A percentile compares a stretch with the other conserved stretches of the same genome.
Conservation (phyloP, 2,888 invertebrate genomes). For the Lissocephala sabroskyi region DNA sequence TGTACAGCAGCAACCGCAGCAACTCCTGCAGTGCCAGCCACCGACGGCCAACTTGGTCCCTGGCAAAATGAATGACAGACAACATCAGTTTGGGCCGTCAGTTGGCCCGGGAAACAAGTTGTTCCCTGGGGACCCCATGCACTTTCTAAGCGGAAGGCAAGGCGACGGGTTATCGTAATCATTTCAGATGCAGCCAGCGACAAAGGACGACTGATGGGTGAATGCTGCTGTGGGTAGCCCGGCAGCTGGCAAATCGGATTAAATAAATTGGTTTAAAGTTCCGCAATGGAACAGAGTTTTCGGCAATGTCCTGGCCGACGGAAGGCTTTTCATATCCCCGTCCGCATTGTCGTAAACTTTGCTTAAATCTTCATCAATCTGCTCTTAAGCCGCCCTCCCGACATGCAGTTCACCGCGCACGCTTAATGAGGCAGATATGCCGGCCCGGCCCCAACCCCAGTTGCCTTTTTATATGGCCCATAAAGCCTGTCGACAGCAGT, state of each 20-base stretch:
- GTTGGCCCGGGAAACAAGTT: background rate
- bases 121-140: background rate
- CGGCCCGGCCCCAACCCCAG: constrained; percentile 4
- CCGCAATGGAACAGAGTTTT: background rate
- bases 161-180: too few relatives aligned
- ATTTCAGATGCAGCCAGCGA: too few relatives aligned
- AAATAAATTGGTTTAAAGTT: constrained; percentile 35
- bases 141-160: background rate
- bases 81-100: background rate
- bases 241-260: background rate
- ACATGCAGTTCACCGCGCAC: background rate
- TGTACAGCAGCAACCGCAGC: constrained; percentile 9
- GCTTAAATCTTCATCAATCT: constrained; percentile 23
- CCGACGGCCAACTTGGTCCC: background rate
- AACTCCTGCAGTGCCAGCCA: constrained; percentile 13
- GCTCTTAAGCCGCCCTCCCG: constrained; percentile 16
- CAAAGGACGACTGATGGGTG: too few relatives aligned
- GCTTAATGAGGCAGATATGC: constrained; percentile 24
- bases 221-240: background rate
- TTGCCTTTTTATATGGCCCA: constrained; percentile 25
- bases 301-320: background rate
- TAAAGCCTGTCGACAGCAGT: constrained; percentile 11
- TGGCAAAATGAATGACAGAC: constrained; percentile 4
- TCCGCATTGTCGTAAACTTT: constrained; percentile 13
- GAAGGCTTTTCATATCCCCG: constrained; percentile 1